phyloP scores from a whole-genome alignment of 2,113 vertebrate species.

The Barnardius zonarius region DNA sequence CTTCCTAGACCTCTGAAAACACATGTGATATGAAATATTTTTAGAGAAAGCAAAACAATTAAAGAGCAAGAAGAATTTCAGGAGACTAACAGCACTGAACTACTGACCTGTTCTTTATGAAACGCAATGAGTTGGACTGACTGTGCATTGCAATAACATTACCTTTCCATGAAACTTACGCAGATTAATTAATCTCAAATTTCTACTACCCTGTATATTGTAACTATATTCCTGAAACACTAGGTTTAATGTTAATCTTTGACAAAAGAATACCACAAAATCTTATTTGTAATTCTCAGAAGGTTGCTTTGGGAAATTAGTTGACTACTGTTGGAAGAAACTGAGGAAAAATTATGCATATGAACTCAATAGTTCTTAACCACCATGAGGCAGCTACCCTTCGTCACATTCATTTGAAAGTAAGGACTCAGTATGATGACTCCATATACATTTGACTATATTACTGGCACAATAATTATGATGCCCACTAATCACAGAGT shows the following conservation, averaged over 20 bases:
- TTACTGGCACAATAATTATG: background rate
- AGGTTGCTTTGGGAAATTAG: background rate
- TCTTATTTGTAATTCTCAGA: background rate
- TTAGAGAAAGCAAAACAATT: background rate
- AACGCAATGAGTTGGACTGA: background rate
- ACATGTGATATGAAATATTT: background rate
- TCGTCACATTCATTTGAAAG: background rate
- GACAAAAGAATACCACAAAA: background rate
- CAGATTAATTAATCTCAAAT: background rate
- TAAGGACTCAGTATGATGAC: background rate
- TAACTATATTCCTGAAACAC: background rate
- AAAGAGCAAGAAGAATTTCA: background rate
- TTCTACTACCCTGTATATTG: background rate
- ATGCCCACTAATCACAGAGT: background rate
- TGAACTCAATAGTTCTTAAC: background rate
- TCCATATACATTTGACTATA: background rate
- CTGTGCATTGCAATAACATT: background rate
- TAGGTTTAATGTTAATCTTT: background rate
- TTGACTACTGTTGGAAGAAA: background rate
- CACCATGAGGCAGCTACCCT: background rate
- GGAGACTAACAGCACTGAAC: background rate
- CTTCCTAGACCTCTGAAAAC: background rate
- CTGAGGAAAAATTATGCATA: background rate
- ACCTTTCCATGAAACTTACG: background rate
- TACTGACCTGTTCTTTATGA: background rate